phyloP scores from a whole-genome alignment of 2,888 invertebrate species.

The Vesta saturnalis region DNA sequence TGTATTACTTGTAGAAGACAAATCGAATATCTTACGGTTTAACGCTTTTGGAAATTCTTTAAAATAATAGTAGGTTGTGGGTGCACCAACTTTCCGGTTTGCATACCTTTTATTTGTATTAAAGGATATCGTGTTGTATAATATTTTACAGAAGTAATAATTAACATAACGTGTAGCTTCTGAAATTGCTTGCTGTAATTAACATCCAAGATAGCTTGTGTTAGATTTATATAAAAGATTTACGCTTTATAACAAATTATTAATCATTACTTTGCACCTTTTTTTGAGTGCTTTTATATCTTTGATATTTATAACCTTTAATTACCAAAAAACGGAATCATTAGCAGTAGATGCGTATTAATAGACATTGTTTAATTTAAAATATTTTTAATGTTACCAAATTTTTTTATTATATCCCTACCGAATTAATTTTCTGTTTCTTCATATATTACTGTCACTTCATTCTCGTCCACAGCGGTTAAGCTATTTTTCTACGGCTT shows the following conservation, averaged over 20 bases:
- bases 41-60: slow-evolving; percentile 36
- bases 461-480: too few species aligned
- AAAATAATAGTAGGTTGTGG: slow-evolving; percentile 33
- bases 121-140: slow-evolving; percentile 38
- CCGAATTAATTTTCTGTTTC: too few species aligned
- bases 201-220: slow-evolving; percentile 16
- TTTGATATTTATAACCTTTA: not conserved
- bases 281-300: not conserved
- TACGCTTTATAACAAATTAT: slow-evolving; percentile 14
- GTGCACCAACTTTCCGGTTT: slow-evolving; percentile 41
- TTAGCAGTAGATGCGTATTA: too few species aligned
- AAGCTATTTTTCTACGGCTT: too few species aligned
- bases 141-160: slow-evolving; percentile 44
- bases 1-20: not conserved
- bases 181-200: slow-evolving; percentile 43
- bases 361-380: too few species aligned
- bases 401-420: too few species aligned
- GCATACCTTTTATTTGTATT: slow-evolving; percentile 33
- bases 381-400: too few species aligned
- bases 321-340: not conserved
- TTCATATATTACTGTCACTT: too few species aligned
- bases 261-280: slow-evolving; percentile 12
- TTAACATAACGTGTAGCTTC: slow-evolving; percentile 48
- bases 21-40: slow-evolving; percentile 21
- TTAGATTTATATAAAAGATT: slow-evolving; percentile 17